Conservation (phyloP, 2,797 vertebrate genomes). For the Gymnodraco acuticeps region DNA sequence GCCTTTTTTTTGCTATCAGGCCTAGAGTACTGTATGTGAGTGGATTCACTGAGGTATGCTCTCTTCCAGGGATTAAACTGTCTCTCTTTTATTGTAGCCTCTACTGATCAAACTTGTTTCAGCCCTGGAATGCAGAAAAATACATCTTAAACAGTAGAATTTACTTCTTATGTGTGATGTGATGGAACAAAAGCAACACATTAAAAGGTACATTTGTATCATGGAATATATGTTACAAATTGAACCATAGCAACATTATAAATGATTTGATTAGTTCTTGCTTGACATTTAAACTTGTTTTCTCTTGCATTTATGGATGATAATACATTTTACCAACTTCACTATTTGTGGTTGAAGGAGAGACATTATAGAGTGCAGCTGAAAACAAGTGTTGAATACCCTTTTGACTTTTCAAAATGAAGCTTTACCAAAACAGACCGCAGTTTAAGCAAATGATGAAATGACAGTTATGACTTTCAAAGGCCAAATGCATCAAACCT, state of each 20-base stretch:
- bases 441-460: conserved; percentile 23
- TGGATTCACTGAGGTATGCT: conserved; percentile 24
- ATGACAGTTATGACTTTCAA: conserved; percentile 28
- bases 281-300: conserved; percentile 2
- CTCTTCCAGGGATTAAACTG: conserved; percentile 9
- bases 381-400: conserved; percentile 1
- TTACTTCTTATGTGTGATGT: conserved; percentile 3
- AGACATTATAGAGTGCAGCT: conserved; percentile 12
- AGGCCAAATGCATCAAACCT: conserved; percentile 38
- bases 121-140: conserved; percentile 21
- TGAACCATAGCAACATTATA: background rate
- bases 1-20: conserved; percentile 33
- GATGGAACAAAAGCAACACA: background rate
- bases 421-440: conserved; percentile 2
- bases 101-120: background rate
- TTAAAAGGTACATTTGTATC: background rate
- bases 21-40: conserved; percentile 43
- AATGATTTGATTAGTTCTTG: background rate
- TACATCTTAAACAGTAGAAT: conserved; percentile 1
- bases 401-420: background rate
- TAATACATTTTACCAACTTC: background rate
- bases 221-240: conserved; percentile 5
- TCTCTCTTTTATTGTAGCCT: background rate
- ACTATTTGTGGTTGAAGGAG: conserved; percentile 3
- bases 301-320: background rate